Evolutionary conservation across 2,797 vertebrate species (phyloP), one percentile per base, ranked within the genome.

Genomic region (Ateles fusciceps): DNA sequence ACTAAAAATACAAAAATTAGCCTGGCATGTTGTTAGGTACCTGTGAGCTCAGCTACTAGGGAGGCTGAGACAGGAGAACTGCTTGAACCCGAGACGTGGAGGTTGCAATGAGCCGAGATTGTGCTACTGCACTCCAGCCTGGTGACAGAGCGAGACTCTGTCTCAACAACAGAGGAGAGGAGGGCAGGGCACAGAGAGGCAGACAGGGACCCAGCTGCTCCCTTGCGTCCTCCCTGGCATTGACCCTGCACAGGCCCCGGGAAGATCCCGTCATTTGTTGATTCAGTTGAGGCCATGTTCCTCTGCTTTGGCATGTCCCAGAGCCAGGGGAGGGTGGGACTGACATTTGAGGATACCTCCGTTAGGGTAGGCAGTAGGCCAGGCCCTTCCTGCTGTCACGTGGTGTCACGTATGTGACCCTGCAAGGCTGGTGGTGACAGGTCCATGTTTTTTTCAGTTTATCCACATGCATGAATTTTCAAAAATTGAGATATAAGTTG

Each of bases 381-480:
- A 1, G 39, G 44, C 44, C 0, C 11, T 33, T 44, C 36, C 30
- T 3, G 1, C 3, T 46, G 14, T 17, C 7, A 12, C 1, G 7
- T 33, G 1, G 0, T 0, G 1, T 7, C 0, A 1, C 3, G 39
- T 22, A 21, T 19, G 13, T 19, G 80, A 30, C 50, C 0, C 0
- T 22, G 24, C 2, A 19, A 5, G 26, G 59, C 4, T 8, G 26
- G 7, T 0, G 14, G 36, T 28, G 21, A 55, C 1, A 1, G 7
- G 10, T 8, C 22, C 46, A 28, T 0, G 39, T n/a, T 75, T n/a
- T 36, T 11, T 11, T 48, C 44, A n/a, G 36, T 36, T 26, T 21
- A 3, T 39, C 79, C 19, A 3, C 7, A 10, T 78, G 68, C 26
- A 7, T 42, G 48, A 5, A 4, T 7, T 39, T 74, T 52, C 6